These are phyloP conservation scores for Sisor rabdophorus DNA, from an alignment of 2,113 vertebrate genomes.

Conservation along the genomic window DNA sequence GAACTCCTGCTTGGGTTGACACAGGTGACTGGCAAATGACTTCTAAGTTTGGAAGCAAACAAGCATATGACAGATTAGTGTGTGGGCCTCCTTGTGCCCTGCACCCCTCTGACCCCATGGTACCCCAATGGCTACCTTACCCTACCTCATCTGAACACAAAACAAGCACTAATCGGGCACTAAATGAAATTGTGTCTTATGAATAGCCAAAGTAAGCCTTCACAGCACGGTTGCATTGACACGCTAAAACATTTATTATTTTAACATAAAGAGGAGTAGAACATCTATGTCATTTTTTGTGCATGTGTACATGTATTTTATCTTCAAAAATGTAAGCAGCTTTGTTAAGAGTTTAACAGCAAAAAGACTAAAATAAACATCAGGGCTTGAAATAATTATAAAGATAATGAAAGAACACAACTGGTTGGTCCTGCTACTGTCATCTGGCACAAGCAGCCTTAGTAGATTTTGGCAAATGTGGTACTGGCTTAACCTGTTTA, in stretches of 20 bases:
- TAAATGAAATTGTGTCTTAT: constrained; percentile 38
- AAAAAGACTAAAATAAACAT: constrained; percentile 68
- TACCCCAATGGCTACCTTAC: constrained; percentile 43
- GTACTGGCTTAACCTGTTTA: constrained; percentile 52
- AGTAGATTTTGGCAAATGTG: constrained; percentile 51
- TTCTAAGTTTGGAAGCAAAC: constrained; percentile 77
- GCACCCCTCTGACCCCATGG: constrained; percentile 79
- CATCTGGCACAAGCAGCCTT: constrained; percentile 68
- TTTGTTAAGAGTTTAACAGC: constrained; percentile 72
- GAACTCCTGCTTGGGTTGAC: constrained; percentile 70
- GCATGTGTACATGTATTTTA: background rate
- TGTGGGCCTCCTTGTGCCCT: constrained; percentile 73
- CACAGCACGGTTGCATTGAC: constrained; percentile 15
- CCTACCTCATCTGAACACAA: constrained; percentile 41
- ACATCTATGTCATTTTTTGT: background rate
- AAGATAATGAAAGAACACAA: constrained; percentile 51
- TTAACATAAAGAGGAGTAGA: background rate
- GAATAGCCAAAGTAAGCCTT: constrained; percentile 29
- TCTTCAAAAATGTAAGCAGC: constrained; percentile 76
- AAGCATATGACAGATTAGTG: constrained; percentile 84
- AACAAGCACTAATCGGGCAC: constrained; percentile 36
- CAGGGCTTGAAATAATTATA: constrained; percentile 60
- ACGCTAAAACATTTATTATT: constrained; percentile 9
- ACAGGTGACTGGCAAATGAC: constrained; percentile 75
- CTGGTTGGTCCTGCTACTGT: constrained; percentile 67